Evolutionary conservation across 2,888 invertebrate genomes (phyloP).

Genomic region (Oligia strigilis): DNA sequence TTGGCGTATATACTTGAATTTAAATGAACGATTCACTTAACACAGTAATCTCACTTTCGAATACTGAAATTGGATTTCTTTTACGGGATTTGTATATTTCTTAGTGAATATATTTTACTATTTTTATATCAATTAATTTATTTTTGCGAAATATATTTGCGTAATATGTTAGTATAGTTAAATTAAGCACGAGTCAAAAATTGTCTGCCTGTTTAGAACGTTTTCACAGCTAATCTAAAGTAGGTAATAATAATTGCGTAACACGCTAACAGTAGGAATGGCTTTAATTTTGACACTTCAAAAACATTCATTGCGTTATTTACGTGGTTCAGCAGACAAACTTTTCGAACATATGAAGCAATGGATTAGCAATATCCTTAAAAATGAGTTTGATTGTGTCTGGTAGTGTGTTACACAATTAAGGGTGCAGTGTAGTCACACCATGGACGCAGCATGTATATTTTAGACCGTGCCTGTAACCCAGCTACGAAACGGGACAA

Average conservation of each 20-base stretch:
- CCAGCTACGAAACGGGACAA: background rate
- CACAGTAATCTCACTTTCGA: background rate
- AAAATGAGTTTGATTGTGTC: no score
- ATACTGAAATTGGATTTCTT: background rate
- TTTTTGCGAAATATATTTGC: background rate
- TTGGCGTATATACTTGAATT: background rate
- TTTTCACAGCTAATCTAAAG: background rate
- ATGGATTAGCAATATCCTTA: no score
- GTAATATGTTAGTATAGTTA: background rate
- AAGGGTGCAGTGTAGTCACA: background rate
- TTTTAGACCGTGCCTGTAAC: background rate
- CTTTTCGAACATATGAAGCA: no score
- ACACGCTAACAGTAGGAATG: background rate
- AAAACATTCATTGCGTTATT: background rate
- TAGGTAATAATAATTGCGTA: background rate
- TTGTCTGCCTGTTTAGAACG: background rate
- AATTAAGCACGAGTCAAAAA: background rate
- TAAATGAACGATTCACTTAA: conserved; percentile 2
- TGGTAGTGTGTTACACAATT: no score
- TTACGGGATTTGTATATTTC: background rate
- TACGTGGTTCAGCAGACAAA: background rate
- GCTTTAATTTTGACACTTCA: background rate
- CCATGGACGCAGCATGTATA: background rate
- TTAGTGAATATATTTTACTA: background rate
- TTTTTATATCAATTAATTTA: background rate